phyloP scores from a whole-genome alignment of 1,140 invertebrate genomes.

The Drosophila truncata region DNA sequence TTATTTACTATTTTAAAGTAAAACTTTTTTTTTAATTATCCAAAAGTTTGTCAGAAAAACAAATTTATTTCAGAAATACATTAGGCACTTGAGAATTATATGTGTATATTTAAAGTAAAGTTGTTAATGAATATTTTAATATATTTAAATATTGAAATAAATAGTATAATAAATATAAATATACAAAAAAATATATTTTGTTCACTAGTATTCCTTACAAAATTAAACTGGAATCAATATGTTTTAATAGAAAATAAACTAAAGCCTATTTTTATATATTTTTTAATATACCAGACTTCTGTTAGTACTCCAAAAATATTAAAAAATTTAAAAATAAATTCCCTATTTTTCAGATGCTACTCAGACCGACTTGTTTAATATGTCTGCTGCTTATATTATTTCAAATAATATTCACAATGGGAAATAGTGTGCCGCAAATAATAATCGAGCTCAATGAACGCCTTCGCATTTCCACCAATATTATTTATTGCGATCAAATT shows the following conservation, averaged over 20 bases:
- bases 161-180: too few relatives aligned
- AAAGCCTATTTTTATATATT: too few relatives aligned
- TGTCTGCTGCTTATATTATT: constrained; percentile 1
- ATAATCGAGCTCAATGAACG: constrained; percentile 45
- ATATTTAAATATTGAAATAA: not conserved
- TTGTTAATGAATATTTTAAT: not conserved
- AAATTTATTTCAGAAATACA: not conserved
- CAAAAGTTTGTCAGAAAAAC: not conserved
- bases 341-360: constrained; percentile 53
- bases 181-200: too few relatives aligned
- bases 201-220: too few relatives aligned
- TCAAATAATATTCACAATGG: not conserved
- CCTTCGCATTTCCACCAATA: constrained; percentile 33
- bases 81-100: too few relatives aligned
- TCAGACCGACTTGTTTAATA: not conserved
- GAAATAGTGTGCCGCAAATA: not conserved
- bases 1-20: too few relatives aligned
- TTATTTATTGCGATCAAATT: constrained; percentile 22
- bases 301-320: too few relatives aligned
- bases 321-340: too few relatives aligned
- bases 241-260: too few relatives aligned
- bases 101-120: not conserved
- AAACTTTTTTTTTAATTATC: not conserved
- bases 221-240: too few relatives aligned
- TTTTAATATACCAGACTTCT: too few relatives aligned